A percentile compares a stretch with the other conserved stretches of the same genome.
Conservation (phyloP, 1,140 invertebrate genomes). For the Drosophila kepulauana region DNA sequence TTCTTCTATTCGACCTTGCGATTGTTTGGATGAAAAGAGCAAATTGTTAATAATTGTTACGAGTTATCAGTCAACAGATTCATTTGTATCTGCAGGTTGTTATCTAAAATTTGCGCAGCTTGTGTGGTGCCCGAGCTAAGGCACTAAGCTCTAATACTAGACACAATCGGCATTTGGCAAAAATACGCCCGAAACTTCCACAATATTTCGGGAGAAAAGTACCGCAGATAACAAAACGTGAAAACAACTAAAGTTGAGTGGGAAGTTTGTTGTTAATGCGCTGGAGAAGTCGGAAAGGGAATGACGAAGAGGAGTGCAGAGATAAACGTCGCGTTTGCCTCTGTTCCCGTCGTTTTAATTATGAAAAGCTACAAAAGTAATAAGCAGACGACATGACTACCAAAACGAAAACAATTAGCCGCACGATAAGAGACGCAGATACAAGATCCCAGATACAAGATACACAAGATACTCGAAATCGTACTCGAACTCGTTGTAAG, state of each 20-base stretch:
- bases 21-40: conserved; percentile 34
- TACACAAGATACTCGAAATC: conserved; percentile 67
- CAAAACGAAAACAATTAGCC: conserved; percentile 75
- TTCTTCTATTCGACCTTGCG: conserved; percentile 14
- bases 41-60: conserved; percentile 62
- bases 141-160: conserved; percentile 9
- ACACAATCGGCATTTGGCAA: conserved; percentile 23
- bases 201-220: conserved; percentile 29
- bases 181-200: conserved; percentile 33
- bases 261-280: background rate
- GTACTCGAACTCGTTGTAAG: conserved; percentile 1
- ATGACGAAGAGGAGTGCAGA: conserved; percentile 1
- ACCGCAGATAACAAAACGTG: conserved; percentile 32
- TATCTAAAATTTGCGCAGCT: conserved; percentile 42
- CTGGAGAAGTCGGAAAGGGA: background rate
- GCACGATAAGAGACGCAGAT: conserved; percentile 75
- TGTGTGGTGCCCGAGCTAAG: conserved; percentile 51
- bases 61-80: conserved; percentile 44
- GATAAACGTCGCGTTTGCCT: conserved; percentile 48
- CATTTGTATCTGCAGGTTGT: conserved; percentile 63
- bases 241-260: conserved; percentile 29
- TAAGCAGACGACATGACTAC: conserved; percentile 74
- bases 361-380: conserved; percentile 69
- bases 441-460: conserved; percentile 66
- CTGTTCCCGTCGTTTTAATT: conserved; percentile 54